Evolutionary conservation across 2,113 vertebrate species (phyloP).

Genomic region (Burhinus bistriatus): DNA sequence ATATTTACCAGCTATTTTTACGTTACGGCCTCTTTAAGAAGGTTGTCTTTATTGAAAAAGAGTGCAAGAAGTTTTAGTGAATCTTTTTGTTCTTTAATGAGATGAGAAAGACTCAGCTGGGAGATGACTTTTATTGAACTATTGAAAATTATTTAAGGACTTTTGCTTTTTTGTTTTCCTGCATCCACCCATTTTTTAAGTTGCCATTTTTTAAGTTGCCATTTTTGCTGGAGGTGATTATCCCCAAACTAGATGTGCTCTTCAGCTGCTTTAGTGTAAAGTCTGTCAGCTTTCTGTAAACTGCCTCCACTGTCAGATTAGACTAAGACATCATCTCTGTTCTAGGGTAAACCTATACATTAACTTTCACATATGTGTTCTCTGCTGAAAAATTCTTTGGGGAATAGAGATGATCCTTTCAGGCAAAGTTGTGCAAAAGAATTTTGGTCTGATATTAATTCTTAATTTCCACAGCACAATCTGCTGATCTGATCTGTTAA

Average conservation of each 20-base stretch:
- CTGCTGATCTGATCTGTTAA: not conserved
- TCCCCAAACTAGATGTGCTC: not conserved
- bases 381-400: not conserved
- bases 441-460: not conserved
- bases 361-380: not conserved
- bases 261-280: not conserved
- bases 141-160: not conserved
- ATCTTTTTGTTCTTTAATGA: not conserved
- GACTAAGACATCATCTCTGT: not conserved
- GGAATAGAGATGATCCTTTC: not conserved
- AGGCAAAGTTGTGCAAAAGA: not conserved
- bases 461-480: not conserved
- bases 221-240: not conserved
- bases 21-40: not conserved
- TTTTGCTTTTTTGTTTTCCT: not conserved
- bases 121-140: not conserved
- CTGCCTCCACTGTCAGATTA: not conserved
- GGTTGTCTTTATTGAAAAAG: not conserved
- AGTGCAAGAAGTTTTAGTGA: not conserved
- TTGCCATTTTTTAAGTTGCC: fast-evolving
- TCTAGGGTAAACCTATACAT: not conserved
- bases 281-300: not conserved
- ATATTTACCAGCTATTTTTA: not conserved
- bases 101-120: not conserved
- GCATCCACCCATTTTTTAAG: not conserved